A percentile compares a stretch with the other conserved stretches of the same genome.
phyloP scores from a whole-genome alignment of 2,888 invertebrate genomes.

The Dryococelus australis region DNA sequence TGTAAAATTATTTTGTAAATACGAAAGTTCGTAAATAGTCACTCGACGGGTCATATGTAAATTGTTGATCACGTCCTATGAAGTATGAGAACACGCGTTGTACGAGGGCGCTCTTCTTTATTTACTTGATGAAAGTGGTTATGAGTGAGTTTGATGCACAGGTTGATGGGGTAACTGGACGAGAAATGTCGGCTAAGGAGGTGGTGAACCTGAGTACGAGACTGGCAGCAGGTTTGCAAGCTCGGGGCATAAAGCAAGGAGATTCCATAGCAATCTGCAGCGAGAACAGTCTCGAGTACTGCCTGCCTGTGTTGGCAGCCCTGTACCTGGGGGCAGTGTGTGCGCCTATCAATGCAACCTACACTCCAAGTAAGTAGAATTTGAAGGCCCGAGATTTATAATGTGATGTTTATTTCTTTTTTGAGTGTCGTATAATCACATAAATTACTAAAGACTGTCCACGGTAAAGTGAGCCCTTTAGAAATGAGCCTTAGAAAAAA shows the following conservation, averaged over 20 bases:
- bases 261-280: slow-evolving; percentile 37
- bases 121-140: neutral
- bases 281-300: slow-evolving; percentile 54
- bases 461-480: no score
- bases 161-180: neutral
- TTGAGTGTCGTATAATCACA: neutral
- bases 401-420: neutral
- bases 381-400: no score
- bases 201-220: slow-evolving; percentile 52
- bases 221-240: slow-evolving; percentile 58
- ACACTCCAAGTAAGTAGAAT: slow-evolving; percentile 48
- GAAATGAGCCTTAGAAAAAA: no score
- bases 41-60: no score
- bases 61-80: no score
- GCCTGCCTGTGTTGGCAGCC: slow-evolving; percentile 50
- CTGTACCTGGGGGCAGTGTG: slow-evolving; percentile 51
- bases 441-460: no score
- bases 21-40: no score
- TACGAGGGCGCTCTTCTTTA: no score
- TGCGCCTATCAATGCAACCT: slow-evolving; percentile 53
- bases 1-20: no score
- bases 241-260: slow-evolving; percentile 32
- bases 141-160: neutral
- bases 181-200: neutral
- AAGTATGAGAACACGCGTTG: no score